phyloP scores from a whole-genome alignment of 2,888 invertebrate species.

The Hydropsyche betteni region DNA sequence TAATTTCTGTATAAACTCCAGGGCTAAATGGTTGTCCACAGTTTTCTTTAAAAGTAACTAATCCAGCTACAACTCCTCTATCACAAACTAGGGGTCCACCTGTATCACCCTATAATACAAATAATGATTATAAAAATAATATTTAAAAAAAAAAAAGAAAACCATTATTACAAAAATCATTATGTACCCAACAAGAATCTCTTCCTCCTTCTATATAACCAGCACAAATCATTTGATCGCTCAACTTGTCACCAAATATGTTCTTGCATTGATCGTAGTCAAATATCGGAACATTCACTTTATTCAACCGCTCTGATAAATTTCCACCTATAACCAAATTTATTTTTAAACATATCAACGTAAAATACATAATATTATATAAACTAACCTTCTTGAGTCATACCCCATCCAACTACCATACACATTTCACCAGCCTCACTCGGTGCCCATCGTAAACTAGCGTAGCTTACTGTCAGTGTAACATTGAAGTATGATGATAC shows the following conservation, averaged over 20 bases:
- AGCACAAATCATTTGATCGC: not conserved
- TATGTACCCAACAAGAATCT: constrained; percentile 12
- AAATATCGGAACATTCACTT: constrained; percentile 16
- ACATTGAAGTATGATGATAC: not conserved
- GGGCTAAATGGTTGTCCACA: constrained; percentile 21
- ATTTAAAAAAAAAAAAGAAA: not conserved
- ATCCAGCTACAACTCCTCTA: constrained; percentile 31
- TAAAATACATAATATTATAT: not conserved
- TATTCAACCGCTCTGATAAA: not conserved
- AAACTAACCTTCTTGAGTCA: not conserved
- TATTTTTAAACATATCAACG: not conserved
- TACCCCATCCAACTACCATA: constrained; percentile 28
- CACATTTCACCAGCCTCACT: constrained; percentile 13
- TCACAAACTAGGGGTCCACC: constrained; percentile 45
- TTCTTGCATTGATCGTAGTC: not conserved
- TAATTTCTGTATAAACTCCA: constrained; percentile 42
- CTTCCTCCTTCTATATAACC: not conserved
- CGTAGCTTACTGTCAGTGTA: not conserved
- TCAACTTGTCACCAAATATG: not conserved
- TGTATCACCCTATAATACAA: constrained; percentile 46
- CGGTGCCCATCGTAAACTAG: not conserved
- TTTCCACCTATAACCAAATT: not conserved
- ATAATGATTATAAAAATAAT: not conserved
- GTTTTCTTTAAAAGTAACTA: constrained; percentile 34
- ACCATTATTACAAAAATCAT: not conserved